Base-by-base conservation (phyloP, 2,113 vertebrate species). In the Fregetta grallaria region DNA sequence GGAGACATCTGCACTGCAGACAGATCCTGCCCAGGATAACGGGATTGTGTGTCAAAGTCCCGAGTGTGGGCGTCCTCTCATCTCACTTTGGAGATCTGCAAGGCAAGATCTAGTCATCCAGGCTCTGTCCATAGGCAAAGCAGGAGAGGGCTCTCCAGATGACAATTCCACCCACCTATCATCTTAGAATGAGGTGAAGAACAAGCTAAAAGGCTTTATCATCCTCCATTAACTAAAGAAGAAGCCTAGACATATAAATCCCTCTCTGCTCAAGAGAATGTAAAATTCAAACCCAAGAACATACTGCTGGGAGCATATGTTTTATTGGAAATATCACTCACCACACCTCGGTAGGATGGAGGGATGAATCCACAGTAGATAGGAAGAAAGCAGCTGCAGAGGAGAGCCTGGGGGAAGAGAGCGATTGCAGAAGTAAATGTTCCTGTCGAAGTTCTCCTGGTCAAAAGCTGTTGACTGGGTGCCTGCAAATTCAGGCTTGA, bases 361-460 rank as follows among this genome's bases (percentile, higher is more conserved):
- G 99, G 98, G 82, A 98, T 97, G 82, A 99, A 95, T 7, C 99
- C 99, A 2, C 98, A 99, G 97, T 99, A 99, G 49, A 98, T 97
- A 1, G 99, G 99, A 27, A 99, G 97, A 78, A 99, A 99, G 82
- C 99, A 99, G 97, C 99, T 99, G 91, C 99, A 99, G 49, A 99
- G 97, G 44, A 99, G 97, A 72, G 98, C 99, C 99, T 99, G 68
- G 15, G 38, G 74, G 40, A 79, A 49, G 58, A 97, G 65, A 92
- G 25, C 27, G 50, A n/a, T 52, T 55, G 90, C 36, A 95, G 52
- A 81, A 78, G 50, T 93, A 11, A 95, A 0, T n/a, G 29, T 25
- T 66, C 23, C 65, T 83, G 45, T 56, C 56, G 63, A 14, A 58
- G n/a, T 12, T 71, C 19, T 61, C 65, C 75, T 74, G 63, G 26